Percentiles rank a stretch among this genome's conserved stretches.
These are phyloP conservation scores for Melanaphis sacchari DNA, from an alignment of 1,140 invertebrate genomes.

Conservation along the genomic window DNA sequence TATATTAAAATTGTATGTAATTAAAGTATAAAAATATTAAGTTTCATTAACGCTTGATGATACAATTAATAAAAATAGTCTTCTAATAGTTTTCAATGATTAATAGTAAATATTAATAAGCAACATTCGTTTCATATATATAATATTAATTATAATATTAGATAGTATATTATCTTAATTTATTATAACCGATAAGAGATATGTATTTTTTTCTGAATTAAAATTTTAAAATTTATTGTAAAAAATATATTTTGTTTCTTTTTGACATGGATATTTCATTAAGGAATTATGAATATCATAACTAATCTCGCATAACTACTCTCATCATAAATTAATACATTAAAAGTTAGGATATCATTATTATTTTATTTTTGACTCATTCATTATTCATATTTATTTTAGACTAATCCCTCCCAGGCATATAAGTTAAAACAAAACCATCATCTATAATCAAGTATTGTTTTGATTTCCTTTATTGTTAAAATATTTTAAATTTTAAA, in stretches of 20 bases:
- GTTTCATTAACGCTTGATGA: background rate
- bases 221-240: background rate
- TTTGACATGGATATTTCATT: background rate
- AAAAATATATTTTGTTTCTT: background rate
- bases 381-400: conserved; percentile 29
- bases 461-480: background rate
- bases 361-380: conserved; percentile 4
- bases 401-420: background rate
- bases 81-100: background rate
- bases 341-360: conserved; percentile 15
- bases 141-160: background rate
- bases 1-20: background rate
- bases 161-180: background rate
- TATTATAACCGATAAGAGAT: background rate
- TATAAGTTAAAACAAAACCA: background rate
- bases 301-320: too few relatives aligned
- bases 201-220: background rate
- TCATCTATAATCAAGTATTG: background rate
- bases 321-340: background rate
- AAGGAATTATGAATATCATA: background rate
- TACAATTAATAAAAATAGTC: background rate
- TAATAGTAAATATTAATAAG: background rate
- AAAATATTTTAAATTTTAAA: background rate
- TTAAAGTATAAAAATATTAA: background rate
- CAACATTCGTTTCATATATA: background rate